Base-by-base conservation (phyloP, 1,140 invertebrate species). In the Belonocnema kinseyi region DNA sequence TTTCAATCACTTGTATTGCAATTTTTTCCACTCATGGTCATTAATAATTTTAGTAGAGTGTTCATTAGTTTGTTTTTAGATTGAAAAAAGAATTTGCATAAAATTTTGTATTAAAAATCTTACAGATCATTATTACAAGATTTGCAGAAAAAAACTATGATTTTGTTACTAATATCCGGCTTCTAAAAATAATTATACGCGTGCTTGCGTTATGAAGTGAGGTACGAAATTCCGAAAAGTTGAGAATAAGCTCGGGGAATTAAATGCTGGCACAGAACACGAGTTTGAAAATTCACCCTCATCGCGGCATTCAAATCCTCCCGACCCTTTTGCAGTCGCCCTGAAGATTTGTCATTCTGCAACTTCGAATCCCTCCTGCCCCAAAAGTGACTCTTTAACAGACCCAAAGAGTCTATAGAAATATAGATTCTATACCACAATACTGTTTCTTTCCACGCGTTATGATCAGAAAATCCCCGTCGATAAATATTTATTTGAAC, bases 251-350 rank as follows among this genome's bases (percentile, higher is more conserved):
- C 16, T 16, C 51, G 21, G 50, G 54, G 21, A 51, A 40, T 52
- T 51, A 53, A 56, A 74, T 13, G 73, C 61, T 40, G 40, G 61
- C 13, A 40, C 14, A 66, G 61, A 33, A 66, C 13, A 52, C 73
- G 52, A 26, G 21, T 40, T 54, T 40, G 73, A 40, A 56, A 54
- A 74, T 52, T 52, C 73, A 26, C 74, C 73, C 77, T 79, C 54
- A 72, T 77, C 77, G 80, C 74, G 76, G 80, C 80, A 74, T 84
- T 82, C 72, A 80, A 80, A 76, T 80, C 78, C 76, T 26, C 78
- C 54, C 61, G 77, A 77, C 75, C 54, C 78, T 77, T 82, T n/a
- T 80, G 74, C 75, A 78, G 80, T 83, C 53, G 74, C 61, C 78
- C 72, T 11, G 61, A 66, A 66, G 61, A 66, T 66, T 66, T 66